Percentiles rank a stretch among this genome's conserved stretches.
These are phyloP conservation scores for Pseudochaenichthys georgianus DNA, from an alignment of 2,797 vertebrate species.

Conservation along the genomic window DNA sequence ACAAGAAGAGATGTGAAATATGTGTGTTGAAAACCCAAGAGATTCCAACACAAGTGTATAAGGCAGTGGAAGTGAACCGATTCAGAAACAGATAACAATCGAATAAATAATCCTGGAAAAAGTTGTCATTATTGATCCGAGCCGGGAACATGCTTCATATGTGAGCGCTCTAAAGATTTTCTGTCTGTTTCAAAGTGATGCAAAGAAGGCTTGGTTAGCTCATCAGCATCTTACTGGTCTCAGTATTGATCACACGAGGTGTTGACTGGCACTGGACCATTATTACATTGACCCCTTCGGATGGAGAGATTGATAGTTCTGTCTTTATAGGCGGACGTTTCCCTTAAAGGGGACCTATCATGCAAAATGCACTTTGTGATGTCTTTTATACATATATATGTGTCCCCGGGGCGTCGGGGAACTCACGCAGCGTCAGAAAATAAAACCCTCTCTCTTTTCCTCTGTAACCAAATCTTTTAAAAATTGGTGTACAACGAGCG, in stretches of 20 bases:
- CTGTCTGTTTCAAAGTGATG: neutral
- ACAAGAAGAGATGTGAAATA: neutral
- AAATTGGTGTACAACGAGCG: too few relatives aligned
- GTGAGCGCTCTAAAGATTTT: neutral
- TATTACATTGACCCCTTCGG: neutral
- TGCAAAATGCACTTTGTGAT: too few relatives aligned
- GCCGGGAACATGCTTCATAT: neutral
- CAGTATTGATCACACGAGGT: slow-evolving; percentile 9
- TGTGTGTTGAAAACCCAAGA: neutral
- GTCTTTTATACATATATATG: too few relatives aligned
- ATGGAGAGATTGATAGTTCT: neutral
- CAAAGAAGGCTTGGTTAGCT: neutral
- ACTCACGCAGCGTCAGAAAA: too few relatives aligned
- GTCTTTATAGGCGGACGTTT: neutral
- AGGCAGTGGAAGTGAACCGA: neutral
- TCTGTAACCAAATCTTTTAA: too few relatives aligned
- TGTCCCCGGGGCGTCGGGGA: too few relatives aligned
- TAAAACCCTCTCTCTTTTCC: too few relatives aligned
- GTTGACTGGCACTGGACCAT: neutral
- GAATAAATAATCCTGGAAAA: neutral
- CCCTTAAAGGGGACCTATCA: too few relatives aligned
- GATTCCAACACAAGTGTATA: neutral
- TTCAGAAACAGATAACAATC: neutral
- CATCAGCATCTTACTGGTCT: neutral
- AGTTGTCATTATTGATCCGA: neutral